Base-by-base conservation (phyloP, 2,888 invertebrate species). In the Thymelicus acteon region DNA sequence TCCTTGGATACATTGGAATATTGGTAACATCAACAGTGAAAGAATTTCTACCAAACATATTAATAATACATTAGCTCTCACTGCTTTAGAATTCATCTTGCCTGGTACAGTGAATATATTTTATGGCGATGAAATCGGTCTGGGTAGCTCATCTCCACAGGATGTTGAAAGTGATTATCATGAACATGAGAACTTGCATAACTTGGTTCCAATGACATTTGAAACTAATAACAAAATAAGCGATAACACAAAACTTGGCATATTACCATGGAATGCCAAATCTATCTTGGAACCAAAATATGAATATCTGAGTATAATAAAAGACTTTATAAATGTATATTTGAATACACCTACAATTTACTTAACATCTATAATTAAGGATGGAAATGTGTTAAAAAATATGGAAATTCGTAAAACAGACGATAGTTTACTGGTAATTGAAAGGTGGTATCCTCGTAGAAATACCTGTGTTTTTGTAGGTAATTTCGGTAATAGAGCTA, bases 61-160 rank as follows among this genome's bases (percentile, higher is more conserved):
- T 0, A 96, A 97, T 79, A 95, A 95, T 37, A 96, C 96, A 37
- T 88, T 96, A 60, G 96, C 96, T 1, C 95, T 96, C 6, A 95
- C 95, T 1, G 91, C 97, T 75, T 92, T 99, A 78, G 96, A 97
- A 81, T 93, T 98, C 83, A 95, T 97, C 90, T 92, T 99, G 52
- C 98, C 98, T 0, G 99, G 95, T 8, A 97, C 98, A 0, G 95
- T 98, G 0, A 97, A 96, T 77, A 95, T 98, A 78, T 98, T 98
- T 88, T 98, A 98, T 86, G 98, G 98, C 0, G 98, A 98, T 86
- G 98, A 98, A 94, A 96, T 98, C 74, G 96, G 96, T 1, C 90
- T 97, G 76, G 92, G 94, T 61, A 95, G 96, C 75, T 83, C 95
- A 2, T 82, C 91, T 57, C 79, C 86, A 47, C 78, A 85, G 54